Conservation (phyloP, 2,113 vertebrate genomes). For the Saguinus imperator region DNA sequence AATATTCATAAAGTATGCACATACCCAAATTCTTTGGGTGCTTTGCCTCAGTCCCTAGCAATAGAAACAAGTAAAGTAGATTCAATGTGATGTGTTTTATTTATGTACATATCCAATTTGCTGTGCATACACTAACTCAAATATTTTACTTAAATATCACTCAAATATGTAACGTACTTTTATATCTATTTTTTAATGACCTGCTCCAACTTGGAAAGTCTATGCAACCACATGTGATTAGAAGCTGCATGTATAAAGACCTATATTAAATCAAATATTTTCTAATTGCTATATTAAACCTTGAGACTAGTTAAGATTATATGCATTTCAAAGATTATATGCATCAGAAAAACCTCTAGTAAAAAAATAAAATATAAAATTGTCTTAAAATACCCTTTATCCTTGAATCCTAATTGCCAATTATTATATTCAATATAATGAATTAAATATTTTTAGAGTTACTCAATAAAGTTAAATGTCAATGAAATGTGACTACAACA, state of each 20-base stretch:
- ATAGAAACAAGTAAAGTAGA: not conserved
- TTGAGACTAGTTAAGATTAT: constrained; percentile 52
- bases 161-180: not conserved
- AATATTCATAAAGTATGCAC: not conserved
- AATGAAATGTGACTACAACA: not conserved
- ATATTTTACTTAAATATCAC: not conserved
- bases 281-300: constrained; percentile 40
- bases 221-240: not conserved
- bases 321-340: not conserved
- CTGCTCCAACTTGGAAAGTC: not conserved
- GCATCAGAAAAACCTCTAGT: constrained; percentile 36
- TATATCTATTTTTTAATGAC: not conserved
- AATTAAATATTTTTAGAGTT: constrained; percentile 78
- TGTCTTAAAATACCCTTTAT: constrained; percentile 62
- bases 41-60: not conserved
- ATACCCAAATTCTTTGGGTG: not conserved
- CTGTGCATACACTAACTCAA: not conserved
- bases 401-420: constrained; percentile 83
- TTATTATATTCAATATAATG: constrained; percentile 84
- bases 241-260: not conserved
- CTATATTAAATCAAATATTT: not conserved
- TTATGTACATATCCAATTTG: not conserved
- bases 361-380: constrained; percentile 73
- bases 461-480: constrained; percentile 81
- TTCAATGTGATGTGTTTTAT: not conserved